These are phyloP conservation scores for Gadus chalcogrammus DNA, from an alignment of 2,113 vertebrate species.

Conservation along the genomic window DNA sequence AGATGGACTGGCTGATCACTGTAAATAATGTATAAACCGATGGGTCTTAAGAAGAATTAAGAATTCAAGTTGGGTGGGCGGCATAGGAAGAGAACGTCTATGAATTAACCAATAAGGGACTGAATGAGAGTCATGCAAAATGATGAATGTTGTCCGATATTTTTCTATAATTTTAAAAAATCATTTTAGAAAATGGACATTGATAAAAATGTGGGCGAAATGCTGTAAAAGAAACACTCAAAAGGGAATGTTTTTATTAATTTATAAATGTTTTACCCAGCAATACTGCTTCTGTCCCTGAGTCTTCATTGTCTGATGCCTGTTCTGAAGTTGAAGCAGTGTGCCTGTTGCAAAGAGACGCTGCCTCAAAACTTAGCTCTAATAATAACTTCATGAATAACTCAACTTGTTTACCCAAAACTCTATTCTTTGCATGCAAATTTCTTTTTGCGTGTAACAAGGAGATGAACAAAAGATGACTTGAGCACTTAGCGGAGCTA, in stretches of 20 bases:
- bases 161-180: slow-evolving; percentile 77
- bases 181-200: slow-evolving; percentile 38
- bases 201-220: slow-evolving; percentile 46
- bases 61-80: slow-evolving; percentile 13
- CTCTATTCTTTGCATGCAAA: neutral
- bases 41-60: slow-evolving; percentile 30
- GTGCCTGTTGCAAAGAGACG: no score
- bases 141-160: slow-evolving; percentile 77
- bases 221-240: slow-evolving; percentile 70
- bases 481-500: no score
- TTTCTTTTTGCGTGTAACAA: neutral
- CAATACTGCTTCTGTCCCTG: slow-evolving; percentile 57
- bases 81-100: neutral
- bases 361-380: neutral
- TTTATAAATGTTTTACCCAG: slow-evolving; percentile 80
- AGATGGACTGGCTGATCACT: slow-evolving; percentile 44
- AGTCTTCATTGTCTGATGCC: slow-evolving; percentile 27
- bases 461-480: neutral
- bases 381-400: neutral
- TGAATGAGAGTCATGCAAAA: slow-evolving; percentile 58
- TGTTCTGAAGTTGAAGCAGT: neutral
- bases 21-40: slow-evolving; percentile 62
- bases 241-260: slow-evolving; percentile 82
- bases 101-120: slow-evolving; percentile 44
- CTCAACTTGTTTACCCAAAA: neutral